Conservation (phyloP, 2,797 vertebrate species). For the Cebuella pygmaea region DNA sequence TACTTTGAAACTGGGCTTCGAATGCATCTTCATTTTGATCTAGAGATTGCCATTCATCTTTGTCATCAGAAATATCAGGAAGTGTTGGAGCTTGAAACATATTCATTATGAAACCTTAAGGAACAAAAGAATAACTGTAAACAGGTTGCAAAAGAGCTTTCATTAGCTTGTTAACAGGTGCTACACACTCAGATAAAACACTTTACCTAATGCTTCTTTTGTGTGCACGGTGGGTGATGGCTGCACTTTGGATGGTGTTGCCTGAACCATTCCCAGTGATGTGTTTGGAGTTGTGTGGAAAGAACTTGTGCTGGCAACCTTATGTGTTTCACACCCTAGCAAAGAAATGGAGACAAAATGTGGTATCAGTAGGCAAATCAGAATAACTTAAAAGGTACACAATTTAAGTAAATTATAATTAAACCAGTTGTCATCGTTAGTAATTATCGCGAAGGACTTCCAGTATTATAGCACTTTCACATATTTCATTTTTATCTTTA, state of each 20-base stretch:
- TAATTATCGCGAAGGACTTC: not conserved
- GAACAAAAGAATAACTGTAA: not conserved
- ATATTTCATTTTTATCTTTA: not conserved
- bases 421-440: not conserved
- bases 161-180: not conserved
- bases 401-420: not conserved
- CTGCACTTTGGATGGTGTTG: conserved; percentile 91
- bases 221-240: conserved; percentile 97
- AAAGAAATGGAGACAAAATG: conserved; percentile 7
- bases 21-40: conserved; percentile 85
- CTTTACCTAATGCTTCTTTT: conserved; percentile 93
- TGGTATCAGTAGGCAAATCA: not conserved
- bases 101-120: conserved; percentile 94
- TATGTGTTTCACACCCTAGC: conserved; percentile 79
- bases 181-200: fast-evolving
- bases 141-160: not conserved
- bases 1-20: conserved; percentile 83
- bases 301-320: conserved; percentile 84
- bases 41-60: conserved; percentile 67
- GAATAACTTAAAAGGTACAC: not conserved
- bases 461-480: not conserved
- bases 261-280: conserved; percentile 88
- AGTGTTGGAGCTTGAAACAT: conserved; percentile 94
- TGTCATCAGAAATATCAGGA: conserved; percentile 80
- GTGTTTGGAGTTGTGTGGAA: conserved; percentile 93